phyloP scores from a whole-genome alignment of 1,140 invertebrate species.

The Drosophila pruinosa region DNA sequence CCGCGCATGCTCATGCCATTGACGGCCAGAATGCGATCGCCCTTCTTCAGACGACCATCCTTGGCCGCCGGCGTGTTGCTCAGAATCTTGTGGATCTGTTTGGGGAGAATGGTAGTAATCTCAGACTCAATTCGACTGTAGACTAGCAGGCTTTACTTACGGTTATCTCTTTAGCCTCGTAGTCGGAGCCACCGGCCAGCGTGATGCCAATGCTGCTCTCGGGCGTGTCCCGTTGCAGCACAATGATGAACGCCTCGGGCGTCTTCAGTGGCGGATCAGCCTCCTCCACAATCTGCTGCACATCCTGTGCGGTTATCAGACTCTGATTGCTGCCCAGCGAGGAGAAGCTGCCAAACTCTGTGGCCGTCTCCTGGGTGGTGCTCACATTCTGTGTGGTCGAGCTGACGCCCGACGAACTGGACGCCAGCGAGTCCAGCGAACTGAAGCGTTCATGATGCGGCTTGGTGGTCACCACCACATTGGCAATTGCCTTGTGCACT shows the following conservation, averaged over 20 bases:
- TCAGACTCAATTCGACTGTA: not conserved
- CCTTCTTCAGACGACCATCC: constrained; percentile 93
- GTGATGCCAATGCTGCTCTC: constrained; percentile 93
- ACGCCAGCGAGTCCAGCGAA: constrained; percentile 78
- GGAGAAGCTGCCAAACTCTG: constrained; percentile 81
- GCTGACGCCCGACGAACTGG: constrained; percentile 79
- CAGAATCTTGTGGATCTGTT: constrained; percentile 93
- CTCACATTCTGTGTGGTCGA: constrained; percentile 78
- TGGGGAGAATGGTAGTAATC: constrained; percentile 1
- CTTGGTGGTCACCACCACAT: constrained; percentile 7
- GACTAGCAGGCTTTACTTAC: no score
- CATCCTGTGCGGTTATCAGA: constrained; percentile 80
- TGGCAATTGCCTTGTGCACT: constrained; percentile 34
- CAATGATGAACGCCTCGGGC: constrained; percentile 81
- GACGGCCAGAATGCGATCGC: constrained; percentile 93
- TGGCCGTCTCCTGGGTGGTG: constrained; percentile 77
- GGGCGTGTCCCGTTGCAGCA: constrained; percentile 82
- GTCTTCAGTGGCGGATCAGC: constrained; percentile 81
- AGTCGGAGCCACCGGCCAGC: constrained; percentile 93
- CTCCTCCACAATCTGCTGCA: constrained; percentile 82
- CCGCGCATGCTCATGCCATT: constrained; percentile 93
- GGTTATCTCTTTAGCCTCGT: constrained; percentile 95
- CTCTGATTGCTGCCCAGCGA: constrained; percentile 82
- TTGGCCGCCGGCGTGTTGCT: constrained; percentile 92
- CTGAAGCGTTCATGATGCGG: constrained; percentile 81